Evolutionary conservation across 2,797 vertebrate genomes (phyloP), one percentile per base, ranked within the genome.

Genomic region (Gymnocypris eckloni): DNA sequence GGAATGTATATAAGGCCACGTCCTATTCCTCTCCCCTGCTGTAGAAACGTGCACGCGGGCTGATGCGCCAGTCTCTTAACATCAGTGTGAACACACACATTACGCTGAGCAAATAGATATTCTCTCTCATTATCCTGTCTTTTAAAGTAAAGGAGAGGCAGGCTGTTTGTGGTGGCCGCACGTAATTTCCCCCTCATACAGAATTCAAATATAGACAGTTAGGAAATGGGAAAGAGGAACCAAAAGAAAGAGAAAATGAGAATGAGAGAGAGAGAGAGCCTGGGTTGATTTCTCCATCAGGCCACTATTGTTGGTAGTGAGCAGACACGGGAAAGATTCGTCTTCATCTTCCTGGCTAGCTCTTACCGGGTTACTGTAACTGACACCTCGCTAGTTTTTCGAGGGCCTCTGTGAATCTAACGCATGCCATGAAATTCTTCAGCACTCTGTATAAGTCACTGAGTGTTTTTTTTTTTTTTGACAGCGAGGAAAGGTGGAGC

Each of bases 371-470:
- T 92, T 92, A 91, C 91, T 89, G 90, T 92, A 91, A 95, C 94
- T 94, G 91, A 96, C 96, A 94, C 95, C 93, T 93, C 25, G 93
- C 94, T 93, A 96, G 96, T 92, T 96, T 96, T 92, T 97, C 93
- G 91, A 97, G 93, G 92, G 97, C 95, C 93, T 97, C 94, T 45
- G 94, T 91, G 86, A 96, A 96, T 94, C 96, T 94, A 87, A 92
- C 91, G 92, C 93, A 92, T 81, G 95, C 95, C 73, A 90, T 95
- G 89, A 95, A 97, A 95, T 95, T 96, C 93, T 95, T 95, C 93
- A 93, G 90, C 90, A 96, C 95, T 94, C 95, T 95, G 85, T 93
- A 91, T 75, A 94, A 94, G 92, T 96, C 95, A 89, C 95, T 95
- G 92, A 95, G 89, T 91, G 93, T 94, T 25, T 91, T 94, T 81